Conservation (phyloP, 2,888 invertebrate genomes). For the Slavum lentiscoides region DNA sequence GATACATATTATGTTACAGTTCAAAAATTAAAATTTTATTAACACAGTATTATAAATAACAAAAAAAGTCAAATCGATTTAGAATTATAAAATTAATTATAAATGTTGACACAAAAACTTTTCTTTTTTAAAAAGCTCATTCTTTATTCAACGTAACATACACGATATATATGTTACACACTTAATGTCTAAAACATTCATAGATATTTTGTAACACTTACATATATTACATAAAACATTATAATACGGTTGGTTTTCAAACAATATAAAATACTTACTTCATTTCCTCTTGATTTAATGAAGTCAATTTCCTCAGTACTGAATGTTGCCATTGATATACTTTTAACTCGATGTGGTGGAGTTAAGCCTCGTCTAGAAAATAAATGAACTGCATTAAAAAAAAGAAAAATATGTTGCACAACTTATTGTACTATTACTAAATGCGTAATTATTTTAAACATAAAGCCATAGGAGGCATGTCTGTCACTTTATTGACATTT, state of each 20-base stretch:
- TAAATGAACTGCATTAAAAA: constrained; percentile 17
- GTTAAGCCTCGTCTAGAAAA: constrained; percentile 89
- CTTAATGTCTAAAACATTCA: neutral
- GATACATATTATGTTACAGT: too few species aligned
- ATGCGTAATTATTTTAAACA: constrained; percentile 18
- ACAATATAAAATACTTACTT: constrained; percentile 61
- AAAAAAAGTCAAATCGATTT: too few species aligned
- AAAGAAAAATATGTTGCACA: neutral
- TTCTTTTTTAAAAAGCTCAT: too few species aligned
- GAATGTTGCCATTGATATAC: constrained; percentile 98
- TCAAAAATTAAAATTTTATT: too few species aligned
- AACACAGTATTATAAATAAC: too few species aligned
- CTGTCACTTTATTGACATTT: constrained; percentile 30
- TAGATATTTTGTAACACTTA: neutral
- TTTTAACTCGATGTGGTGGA: constrained; percentile 97
- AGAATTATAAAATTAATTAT: too few species aligned
- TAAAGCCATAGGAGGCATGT: neutral
- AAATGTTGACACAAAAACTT: too few species aligned
- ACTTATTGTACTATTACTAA: neutral
- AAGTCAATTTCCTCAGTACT: constrained; percentile 93
- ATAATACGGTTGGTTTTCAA: neutral
- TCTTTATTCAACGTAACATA: too few species aligned
- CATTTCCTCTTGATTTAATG: constrained; percentile 87
- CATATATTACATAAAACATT: neutral
- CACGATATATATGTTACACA: too few species aligned